These are phyloP conservation scores for Tympanoctomys barrerae DNA, from an alignment of 2,797 vertebrate genomes.

Conservation along the genomic window DNA sequence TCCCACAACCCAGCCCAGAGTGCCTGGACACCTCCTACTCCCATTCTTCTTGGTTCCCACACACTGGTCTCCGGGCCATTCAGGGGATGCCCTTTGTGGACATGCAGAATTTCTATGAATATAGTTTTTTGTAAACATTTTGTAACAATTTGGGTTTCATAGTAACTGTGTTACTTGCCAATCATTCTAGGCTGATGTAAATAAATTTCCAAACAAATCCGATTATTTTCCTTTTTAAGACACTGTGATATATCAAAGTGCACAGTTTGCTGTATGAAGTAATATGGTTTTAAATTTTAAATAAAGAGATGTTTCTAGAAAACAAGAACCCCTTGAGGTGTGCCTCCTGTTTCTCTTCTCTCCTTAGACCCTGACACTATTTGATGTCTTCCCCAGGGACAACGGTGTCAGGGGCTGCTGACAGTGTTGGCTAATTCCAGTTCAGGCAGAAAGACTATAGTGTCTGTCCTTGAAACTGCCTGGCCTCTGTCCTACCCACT, in stretches of 20 bases:
- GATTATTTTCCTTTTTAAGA: slow-evolving; percentile 99
- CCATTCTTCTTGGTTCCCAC: slow-evolving; percentile 83
- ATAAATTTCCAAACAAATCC: slow-evolving; percentile 90
- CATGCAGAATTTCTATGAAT: slow-evolving; percentile 99
- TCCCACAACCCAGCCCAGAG: slow-evolving; percentile 80
- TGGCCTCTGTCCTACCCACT: slow-evolving; percentile 27
- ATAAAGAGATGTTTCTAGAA: slow-evolving; percentile 95
- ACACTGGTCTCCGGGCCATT: slow-evolving; percentile 88
- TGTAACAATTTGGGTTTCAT: slow-evolving; percentile 97
- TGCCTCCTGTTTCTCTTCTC: slow-evolving; percentile 48
- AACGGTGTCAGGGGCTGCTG: neutral
- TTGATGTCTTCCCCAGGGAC: neutral
- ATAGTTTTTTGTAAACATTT: slow-evolving; percentile 99
- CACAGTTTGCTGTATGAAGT: slow-evolving; percentile 99
- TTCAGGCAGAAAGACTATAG: neutral
- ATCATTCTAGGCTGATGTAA: slow-evolving; percentile 92
- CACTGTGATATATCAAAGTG: slow-evolving; percentile 99
- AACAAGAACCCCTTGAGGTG: slow-evolving; percentile 64
- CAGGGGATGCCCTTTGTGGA: slow-evolving; percentile 96
- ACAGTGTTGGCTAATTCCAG: neutral
- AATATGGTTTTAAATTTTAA: slow-evolving; percentile 98
- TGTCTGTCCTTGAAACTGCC: neutral
- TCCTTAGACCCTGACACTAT: neutral
- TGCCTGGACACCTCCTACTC: slow-evolving; percentile 76
- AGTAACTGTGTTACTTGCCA: slow-evolving; percentile 97